Base-by-base conservation (phyloP, 92 coral and sea anemone genomes). In the Galaxea fascicularis region DNA sequence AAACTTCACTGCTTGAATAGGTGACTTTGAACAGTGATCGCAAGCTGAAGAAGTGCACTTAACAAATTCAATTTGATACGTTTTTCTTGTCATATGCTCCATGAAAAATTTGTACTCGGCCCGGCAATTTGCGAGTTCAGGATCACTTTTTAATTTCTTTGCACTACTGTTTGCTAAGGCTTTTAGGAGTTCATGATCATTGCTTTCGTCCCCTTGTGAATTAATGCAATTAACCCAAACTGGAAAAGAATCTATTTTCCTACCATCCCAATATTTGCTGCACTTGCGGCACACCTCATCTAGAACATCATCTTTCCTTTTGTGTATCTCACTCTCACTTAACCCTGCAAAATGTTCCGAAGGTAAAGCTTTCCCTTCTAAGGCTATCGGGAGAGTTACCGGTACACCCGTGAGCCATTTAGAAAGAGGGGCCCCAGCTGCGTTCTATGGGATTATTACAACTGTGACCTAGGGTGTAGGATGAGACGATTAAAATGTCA, bases 361-460 rank as follows among this genome's bases (percentile, higher is more conserved):
- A 7, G 79, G 79, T n/a, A 65, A 74, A 18, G 65, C 24, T 49
- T 49, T 13, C 20, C 31, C 46, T 24, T 49, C 75, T 28, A 62
- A 68, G 52, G n/a, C 52, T 8, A 74, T 74, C 3, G 86, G 75
- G 17, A 83, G 74, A 25, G 83, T 65, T 22, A 88, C 88, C n/a
- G n/a, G n/a, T n/a, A n/a, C n/a, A 24, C 91, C 91, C 6, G 91
- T 84, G 30, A 88, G 67, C 47, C 46, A 51, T 71, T n/a, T 12
- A 67, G 80, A 54, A 63, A 88, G 72, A 74, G 87, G 78, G 63
- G 91, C 44, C 91, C 91, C 92, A 83, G 8, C 85, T 21, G 66
- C 78, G 89, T 24, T 88, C 80, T 17, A 83, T 83, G 9, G 88
- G 79, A 29, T 88, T 88, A 52, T 49, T 76, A 10, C 78, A 73